Conservation (phyloP, 2,888 invertebrate genomes). For the Phania funesta region DNA sequence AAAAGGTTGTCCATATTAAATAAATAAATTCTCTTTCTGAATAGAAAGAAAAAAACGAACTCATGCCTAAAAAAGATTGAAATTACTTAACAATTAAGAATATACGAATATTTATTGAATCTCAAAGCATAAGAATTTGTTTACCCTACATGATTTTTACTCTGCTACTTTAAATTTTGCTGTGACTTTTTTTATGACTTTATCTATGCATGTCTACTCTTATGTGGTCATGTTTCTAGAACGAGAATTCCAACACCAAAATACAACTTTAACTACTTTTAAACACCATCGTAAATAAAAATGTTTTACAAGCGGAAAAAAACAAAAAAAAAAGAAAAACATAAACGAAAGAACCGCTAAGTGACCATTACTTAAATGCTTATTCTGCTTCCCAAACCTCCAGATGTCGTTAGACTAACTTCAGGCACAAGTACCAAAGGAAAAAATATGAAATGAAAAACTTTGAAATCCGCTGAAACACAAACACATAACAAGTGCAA, state of each 20-base stretch:
- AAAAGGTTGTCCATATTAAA: too few species aligned
- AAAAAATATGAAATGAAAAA: constrained; percentile 25
- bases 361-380: constrained; percentile 68
- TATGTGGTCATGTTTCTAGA: constrained; percentile 48
- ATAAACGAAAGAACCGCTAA: constrained; percentile 67
- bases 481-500: neutral
- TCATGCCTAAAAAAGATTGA: too few species aligned
- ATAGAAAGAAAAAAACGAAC: too few species aligned
- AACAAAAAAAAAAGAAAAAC: constrained; percentile 23
- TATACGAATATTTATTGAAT: too few species aligned
- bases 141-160: too few species aligned
- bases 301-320: constrained; percentile 12
- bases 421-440: constrained; percentile 14
- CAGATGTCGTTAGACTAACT: constrained; percentile 32
- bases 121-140: too few species aligned
- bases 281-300: constrained; percentile 44
- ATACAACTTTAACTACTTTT: constrained; percentile 37
- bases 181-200: constrained; percentile 8
- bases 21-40: too few species aligned
- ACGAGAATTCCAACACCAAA: neutral
- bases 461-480: neutral
- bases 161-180: neutral
- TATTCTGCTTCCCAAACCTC: neutral
- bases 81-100: too few species aligned
- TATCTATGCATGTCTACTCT: constrained; percentile 53